Evolutionary conservation across 2,888 invertebrate genomes (phyloP).

Genomic region (Tortrix viridana): DNA sequence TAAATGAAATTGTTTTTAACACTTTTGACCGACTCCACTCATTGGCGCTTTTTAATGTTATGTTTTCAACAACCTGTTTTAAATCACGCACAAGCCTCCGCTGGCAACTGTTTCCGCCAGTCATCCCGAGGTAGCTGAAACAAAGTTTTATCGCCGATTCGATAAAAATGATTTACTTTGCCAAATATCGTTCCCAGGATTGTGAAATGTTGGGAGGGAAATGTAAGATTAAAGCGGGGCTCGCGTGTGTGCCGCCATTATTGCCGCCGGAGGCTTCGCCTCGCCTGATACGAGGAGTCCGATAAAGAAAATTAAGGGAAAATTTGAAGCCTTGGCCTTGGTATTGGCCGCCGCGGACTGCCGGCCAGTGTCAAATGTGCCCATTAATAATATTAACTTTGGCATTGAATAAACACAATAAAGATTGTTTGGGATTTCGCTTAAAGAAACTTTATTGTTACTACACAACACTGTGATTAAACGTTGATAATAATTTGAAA

Average conservation of each 20-base stretch:
- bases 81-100: too few species aligned
- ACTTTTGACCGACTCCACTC: not conserved
- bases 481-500: too few species aligned
- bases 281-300: constrained; percentile 64
- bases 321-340: constrained; percentile 58
- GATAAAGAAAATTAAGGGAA: constrained; percentile 59
- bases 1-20: not conserved
- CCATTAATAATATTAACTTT: constrained; percentile 31
- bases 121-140: constrained; percentile 1
- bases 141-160: constrained; percentile 8
- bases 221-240: constrained; percentile 54
- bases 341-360: constrained; percentile 40
- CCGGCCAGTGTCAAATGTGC: constrained; percentile 33
- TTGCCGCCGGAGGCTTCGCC: constrained; percentile 65
- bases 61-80: not conserved
- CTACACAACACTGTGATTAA: too few species aligned
- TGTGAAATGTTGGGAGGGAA: constrained; percentile 29
- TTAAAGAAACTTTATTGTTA: not conserved
- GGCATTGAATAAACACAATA: constrained; percentile 20
- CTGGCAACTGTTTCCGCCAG: too few species aligned
- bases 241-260: constrained; percentile 71
- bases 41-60: not conserved
- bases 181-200: constrained; percentile 29
- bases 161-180: constrained; percentile 18
- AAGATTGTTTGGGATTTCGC: not conserved